A percentile compares a stretch with the other conserved stretches of the same genome.
phyloP scores from a whole-genome alignment of 2,888 invertebrate species.

The Myopa tessellatipennis region DNA sequence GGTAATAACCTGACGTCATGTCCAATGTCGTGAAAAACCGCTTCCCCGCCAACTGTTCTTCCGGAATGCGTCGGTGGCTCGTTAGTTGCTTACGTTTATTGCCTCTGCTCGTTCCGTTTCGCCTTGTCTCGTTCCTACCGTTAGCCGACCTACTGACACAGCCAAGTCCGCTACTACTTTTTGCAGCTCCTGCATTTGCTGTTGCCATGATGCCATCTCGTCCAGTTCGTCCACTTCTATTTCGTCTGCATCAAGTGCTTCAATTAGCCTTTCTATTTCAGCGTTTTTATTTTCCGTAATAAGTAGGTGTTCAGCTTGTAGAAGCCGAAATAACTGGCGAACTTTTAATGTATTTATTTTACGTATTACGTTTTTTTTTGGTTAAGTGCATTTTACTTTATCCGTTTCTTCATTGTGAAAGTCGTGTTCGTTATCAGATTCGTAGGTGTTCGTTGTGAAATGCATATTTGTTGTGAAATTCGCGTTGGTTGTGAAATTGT shows the following conservation, averaged over 20 bases:
- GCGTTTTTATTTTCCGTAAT: background rate
- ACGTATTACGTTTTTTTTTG: background rate
- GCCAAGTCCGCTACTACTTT: constrained; percentile 4
- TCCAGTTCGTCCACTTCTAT: constrained; percentile 11
- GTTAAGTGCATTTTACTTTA: too few species aligned
- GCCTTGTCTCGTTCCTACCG: constrained; percentile 6
- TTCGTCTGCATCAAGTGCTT: background rate
- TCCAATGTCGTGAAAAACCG: too few species aligned
- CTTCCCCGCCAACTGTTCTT: constrained; percentile 47
- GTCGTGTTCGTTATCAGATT: too few species aligned
- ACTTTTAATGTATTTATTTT: background rate
- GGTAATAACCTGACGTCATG: too few species aligned
- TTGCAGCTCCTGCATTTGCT: background rate
- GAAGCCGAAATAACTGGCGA: background rate
- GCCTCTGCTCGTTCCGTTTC: too few species aligned
- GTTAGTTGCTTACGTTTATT: background rate
- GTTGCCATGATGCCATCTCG: background rate
- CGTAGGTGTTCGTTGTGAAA: too few species aligned
- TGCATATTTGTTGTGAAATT: too few species aligned
- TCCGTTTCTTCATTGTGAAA: too few species aligned
- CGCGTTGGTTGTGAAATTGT: too few species aligned
- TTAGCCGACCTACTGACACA: background rate
- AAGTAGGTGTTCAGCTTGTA: background rate
- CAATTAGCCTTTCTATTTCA: background rate
- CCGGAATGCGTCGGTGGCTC: background rate